phyloP scores from a whole-genome alignment of 2,113 vertebrate genomes.

The Cheirogaleus medius region DNA sequence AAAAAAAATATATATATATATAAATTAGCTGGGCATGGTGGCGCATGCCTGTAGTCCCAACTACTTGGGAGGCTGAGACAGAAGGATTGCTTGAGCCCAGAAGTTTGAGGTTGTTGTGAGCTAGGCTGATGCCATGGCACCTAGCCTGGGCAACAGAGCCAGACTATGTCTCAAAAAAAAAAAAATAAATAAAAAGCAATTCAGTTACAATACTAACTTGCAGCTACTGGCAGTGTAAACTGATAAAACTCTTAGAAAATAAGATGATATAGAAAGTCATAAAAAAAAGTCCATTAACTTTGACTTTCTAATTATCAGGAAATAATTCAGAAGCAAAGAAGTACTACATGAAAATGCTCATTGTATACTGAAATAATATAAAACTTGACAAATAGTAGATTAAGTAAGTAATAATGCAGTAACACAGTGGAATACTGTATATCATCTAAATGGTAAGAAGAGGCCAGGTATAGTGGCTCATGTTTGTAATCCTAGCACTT shows the following conservation, averaged over 20 bases:
- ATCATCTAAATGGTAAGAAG: constrained; percentile 27
- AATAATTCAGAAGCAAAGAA: constrained; percentile 45
- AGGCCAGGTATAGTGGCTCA: too few species aligned
- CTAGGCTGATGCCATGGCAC: too few species aligned
- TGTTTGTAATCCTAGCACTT: too few species aligned
- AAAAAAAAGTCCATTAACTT: constrained; percentile 39
- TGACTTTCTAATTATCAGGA: neutral
- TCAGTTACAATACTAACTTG: neutral
- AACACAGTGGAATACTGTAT: neutral
- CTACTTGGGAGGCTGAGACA: too few species aligned
- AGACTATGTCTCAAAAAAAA: too few species aligned
- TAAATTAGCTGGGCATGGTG: too few species aligned
- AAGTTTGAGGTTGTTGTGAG: too few species aligned
- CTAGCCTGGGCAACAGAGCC: too few species aligned
- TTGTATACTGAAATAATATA: neutral
- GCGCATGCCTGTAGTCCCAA: too few species aligned
- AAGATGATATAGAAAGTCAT: neutral
- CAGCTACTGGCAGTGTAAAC: neutral
- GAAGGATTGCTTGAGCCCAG: too few species aligned
- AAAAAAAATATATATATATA: too few species aligned
- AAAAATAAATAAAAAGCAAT: constrained; percentile 33
- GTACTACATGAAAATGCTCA: neutral
- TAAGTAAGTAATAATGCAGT: constrained; percentile 2
- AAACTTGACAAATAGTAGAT: constrained; percentile 5
- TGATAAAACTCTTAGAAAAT: constrained; percentile 16